Base-by-base conservation (phyloP, 2,888 invertebrate genomes). In the Tetragnatha montana region DNA sequence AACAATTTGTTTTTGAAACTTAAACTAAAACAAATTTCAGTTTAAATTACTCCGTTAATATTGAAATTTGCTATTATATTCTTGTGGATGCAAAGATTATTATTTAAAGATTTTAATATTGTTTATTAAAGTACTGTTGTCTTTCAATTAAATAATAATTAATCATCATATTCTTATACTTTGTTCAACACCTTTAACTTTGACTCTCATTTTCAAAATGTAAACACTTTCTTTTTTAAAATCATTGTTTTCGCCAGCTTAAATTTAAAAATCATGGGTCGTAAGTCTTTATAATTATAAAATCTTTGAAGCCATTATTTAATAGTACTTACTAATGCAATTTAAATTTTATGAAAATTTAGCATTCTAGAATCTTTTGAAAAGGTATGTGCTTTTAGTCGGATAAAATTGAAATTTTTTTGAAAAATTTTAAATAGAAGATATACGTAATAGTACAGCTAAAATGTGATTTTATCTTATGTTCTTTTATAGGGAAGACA, bases 401-500 rank as follows among this genome's bases (percentile, higher is more conserved):
- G 10, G 22, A 8, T 75, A 12, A 75, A 21, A 74, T 10, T 10
- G 69, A 50, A n/a, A n/a, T 47, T 14, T 47, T 22, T 79, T 3
- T 51, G n/a, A 49, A 22, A 51, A 35, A 51, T 70, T 50, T 19
- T 0, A 69, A 69, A 4, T 10, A 22, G 7, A 21, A 49, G 19
- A 19, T 35, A 21, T 68, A 49, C 12, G 35, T 35, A 35, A 35
- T 35, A 35, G 35, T 4, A 35, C 1, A 35, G 35, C 35, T 4
- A 35, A 35, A 35, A 35, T 35, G 35, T 35, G 35, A 35, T 35
- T 35, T 35, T 1, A 35, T 35, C 35, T 35, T 35, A 2, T 4
- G 35, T 35, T 35, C 35, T 35, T 60, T 81, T 82, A 79, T 19
- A 90, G 89, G 89, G 81, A 74, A 78, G 89, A 87, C 73, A 78